Percentiles rank a stretch among this genome's conserved stretches.
phyloP scores from a whole-genome alignment of 2,888 invertebrate genomes.

The Harpalus rubripes region DNA sequence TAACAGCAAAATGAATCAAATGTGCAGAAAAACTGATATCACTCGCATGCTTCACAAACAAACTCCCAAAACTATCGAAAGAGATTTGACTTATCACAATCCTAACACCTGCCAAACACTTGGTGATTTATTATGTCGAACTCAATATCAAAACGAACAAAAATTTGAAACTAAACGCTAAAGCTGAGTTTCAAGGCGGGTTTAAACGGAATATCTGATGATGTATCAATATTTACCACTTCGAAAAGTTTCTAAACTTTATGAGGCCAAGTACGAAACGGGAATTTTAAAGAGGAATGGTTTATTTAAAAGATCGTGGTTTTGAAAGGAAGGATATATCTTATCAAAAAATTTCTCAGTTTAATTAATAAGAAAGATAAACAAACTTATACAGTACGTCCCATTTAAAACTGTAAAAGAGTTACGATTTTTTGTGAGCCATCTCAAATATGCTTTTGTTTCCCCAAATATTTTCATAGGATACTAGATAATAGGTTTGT shows the following conservation, averaged over 20 bases:
- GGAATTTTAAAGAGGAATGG: not conserved
- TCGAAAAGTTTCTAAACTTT: not conserved
- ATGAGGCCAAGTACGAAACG: not conserved
- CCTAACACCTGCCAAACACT: not conserved
- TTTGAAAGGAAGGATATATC: not conserved
- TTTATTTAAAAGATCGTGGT: not conserved
- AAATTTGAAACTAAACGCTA: not conserved
- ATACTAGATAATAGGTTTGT: too few species aligned
- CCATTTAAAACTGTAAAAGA: too few species aligned
- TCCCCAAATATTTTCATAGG: too few species aligned
- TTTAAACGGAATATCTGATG: not conserved
- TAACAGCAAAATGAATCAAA: not conserved
- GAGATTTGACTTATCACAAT: not conserved
- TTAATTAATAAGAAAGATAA: too few species aligned
- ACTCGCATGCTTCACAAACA: not conserved
- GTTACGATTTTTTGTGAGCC: too few species aligned
- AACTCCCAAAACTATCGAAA: not conserved
- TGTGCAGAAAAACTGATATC: not conserved
- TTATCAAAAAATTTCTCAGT: too few species aligned
- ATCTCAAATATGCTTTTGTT: too few species aligned
- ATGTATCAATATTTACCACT: conserved; percentile 1
- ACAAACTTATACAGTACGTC: too few species aligned
- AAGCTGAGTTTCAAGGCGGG: not conserved
- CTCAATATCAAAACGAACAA: not conserved
- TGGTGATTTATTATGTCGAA: not conserved